phyloP scores from a whole-genome alignment of 92 coral and sea anemone species.

The Scolanthus callimorphus region DNA sequence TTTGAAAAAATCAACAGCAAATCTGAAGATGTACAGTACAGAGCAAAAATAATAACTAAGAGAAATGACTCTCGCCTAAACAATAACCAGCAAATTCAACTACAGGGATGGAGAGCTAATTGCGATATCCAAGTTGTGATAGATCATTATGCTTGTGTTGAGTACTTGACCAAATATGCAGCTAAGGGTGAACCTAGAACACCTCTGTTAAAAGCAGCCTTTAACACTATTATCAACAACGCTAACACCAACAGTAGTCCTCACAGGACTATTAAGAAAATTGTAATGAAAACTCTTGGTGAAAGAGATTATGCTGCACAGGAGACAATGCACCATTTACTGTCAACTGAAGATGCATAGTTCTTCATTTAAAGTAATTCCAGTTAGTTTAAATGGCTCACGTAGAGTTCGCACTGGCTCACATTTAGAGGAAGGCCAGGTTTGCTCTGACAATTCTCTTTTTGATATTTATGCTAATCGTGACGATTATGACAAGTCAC shows the following conservation, averaged over 20 bases:
- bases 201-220: slow-evolving; percentile 62
- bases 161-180: slow-evolving; percentile 70
- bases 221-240: slow-evolving; percentile 42
- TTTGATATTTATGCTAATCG: slow-evolving; percentile 57
- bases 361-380: slow-evolving; percentile 43
- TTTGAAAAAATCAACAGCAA: slow-evolving; percentile 65
- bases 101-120: no score
- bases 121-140: slow-evolving; percentile 80
- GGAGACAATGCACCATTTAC: slow-evolving; percentile 54
- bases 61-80: slow-evolving; percentile 74
- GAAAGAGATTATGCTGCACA: slow-evolving; percentile 60
- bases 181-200: slow-evolving; percentile 69
- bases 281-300: slow-evolving; percentile 47
- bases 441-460: slow-evolving; percentile 43
- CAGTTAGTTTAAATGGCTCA: slow-evolving; percentile 49
- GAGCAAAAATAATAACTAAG: slow-evolving; percentile 61
- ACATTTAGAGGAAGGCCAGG: slow-evolving; percentile 8
- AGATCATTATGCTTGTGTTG: slow-evolving; percentile 76
- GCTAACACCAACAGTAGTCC: slow-evolving; percentile 35
- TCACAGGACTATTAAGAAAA: slow-evolving; percentile 47
- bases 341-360: slow-evolving; percentile 46
- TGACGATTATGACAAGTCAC: slow-evolving; percentile 29
- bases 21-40: slow-evolving; percentile 46
- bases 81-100: slow-evolving; percentile 71
- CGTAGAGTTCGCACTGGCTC: slow-evolving; percentile 12